Evolutionary conservation across 2,888 invertebrate genomes (phyloP).

Genomic region (Tetranychus piercei): DNA sequence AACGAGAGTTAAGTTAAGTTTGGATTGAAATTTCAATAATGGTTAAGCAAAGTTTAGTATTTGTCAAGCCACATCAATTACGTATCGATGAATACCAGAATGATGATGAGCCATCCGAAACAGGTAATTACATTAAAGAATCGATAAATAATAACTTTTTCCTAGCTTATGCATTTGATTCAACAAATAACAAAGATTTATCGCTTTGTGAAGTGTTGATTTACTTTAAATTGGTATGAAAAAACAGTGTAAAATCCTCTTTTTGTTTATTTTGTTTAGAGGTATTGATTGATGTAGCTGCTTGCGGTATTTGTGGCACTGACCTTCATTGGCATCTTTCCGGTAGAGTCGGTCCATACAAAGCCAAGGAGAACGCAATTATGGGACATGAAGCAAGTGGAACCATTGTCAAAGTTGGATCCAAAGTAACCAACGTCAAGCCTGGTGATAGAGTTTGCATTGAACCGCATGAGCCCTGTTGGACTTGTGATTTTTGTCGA

Average conservation of each 20-base stretch:
- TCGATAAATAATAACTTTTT: neutral
- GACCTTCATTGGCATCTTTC: constrained; percentile 79
- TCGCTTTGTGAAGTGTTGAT: no score
- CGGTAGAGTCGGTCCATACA: constrained; percentile 68
- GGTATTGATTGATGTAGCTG: neutral
- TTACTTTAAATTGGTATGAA: no score
- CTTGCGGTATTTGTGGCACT: constrained; percentile 68
- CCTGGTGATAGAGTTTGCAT: constrained; percentile 69
- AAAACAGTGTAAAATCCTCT: neutral
- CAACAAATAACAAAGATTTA: no score
- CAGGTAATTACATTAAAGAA: neutral
- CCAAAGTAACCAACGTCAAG: constrained; percentile 38
- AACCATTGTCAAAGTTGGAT: constrained; percentile 45
- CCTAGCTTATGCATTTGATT: neutral
- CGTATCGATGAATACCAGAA: neutral
- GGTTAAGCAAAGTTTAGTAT: neutral
- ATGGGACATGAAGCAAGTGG: constrained; percentile 75
- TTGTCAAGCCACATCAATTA: neutral
- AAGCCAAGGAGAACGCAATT: constrained; percentile 70
- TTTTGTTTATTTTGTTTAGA: neutral
- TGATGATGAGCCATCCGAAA: neutral
- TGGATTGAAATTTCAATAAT: neutral
- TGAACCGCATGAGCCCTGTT: constrained; percentile 79
- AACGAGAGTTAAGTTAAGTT: no score
- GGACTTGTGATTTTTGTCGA: constrained; percentile 48